phyloP scores from a whole-genome alignment of 2,113 vertebrate genomes.

The Bettongia penicillata region DNA sequence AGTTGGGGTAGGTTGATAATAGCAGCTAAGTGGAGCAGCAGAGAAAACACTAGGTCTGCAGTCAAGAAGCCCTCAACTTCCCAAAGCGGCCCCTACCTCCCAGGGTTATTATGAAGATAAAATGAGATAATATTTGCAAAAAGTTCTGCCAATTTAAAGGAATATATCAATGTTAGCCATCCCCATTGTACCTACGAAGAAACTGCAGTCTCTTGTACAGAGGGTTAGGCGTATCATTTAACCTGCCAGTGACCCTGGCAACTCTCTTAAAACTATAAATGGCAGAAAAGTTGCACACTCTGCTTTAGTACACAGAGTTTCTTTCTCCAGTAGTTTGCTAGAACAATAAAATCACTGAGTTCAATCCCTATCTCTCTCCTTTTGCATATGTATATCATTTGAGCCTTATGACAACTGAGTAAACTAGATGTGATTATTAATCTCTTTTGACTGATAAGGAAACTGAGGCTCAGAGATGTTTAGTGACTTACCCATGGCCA shows the following conservation, averaged over 20 bases:
- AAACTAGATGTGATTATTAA: background rate
- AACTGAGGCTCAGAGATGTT: background rate
- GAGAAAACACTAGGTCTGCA: background rate
- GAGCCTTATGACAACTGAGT: background rate
- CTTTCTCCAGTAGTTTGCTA: background rate
- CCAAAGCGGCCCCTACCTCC: background rate
- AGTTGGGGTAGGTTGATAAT: background rate
- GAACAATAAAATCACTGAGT: background rate
- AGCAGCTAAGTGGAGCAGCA: background rate
- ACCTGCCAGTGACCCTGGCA: background rate
- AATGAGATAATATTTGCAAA: background rate
- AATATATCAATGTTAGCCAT: background rate
- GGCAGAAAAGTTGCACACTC: background rate
- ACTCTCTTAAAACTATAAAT: background rate
- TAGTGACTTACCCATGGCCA: background rate
- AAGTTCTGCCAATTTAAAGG: background rate
- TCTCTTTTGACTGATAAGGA: background rate
- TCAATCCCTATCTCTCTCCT: background rate
- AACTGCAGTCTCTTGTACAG: background rate
- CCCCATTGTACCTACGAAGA: background rate
- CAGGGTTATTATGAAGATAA: background rate
- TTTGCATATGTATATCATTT: background rate
- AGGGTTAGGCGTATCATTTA: background rate
- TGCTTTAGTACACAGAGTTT: background rate
- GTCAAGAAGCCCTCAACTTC: background rate